A percentile compares a stretch with the other conserved stretches of the same genome.
Evolutionary conservation across 2,888 invertebrate genomes (phyloP).

Genomic region (Myopa testacea): DNA sequence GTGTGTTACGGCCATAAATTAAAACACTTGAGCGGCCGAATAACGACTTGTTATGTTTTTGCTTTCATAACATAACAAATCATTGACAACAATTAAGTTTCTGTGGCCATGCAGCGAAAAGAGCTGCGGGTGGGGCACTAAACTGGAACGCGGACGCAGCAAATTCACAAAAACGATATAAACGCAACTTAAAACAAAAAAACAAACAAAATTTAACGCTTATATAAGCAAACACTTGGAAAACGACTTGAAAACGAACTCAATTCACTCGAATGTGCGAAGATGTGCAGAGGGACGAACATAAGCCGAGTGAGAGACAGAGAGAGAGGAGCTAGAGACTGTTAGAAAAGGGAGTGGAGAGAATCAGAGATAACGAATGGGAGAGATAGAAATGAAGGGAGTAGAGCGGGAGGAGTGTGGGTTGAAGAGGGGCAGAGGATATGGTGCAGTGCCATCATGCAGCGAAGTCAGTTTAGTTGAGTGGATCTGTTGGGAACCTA

Average conservation of each 20-base stretch:
- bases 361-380: too few species aligned
- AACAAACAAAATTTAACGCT: slow-evolving; percentile 24
- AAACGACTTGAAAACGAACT: neutral
- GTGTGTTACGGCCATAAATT: neutral
- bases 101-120: neutral
- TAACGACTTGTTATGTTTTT: neutral
- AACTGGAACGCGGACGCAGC: neutral
- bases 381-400: too few species aligned
- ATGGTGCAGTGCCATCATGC: too few species aligned
- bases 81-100: slow-evolving; percentile 25
- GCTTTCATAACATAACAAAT: slow-evolving; percentile 18
- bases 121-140: neutral
- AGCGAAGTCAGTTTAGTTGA: too few species aligned
- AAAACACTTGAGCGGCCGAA: neutral
- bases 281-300: too few species aligned
- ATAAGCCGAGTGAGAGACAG: too few species aligned
- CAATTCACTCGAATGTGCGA: too few species aligned
- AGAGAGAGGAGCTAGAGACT: too few species aligned
- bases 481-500: too few species aligned
- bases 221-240: slow-evolving; percentile 20
- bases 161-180: slow-evolving; percentile 4
- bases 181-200: slow-evolving; percentile 2
- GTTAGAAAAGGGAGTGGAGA: too few species aligned
- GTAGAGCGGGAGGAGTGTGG: too few species aligned
- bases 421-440: too few species aligned